Evolutionary conservation across 1,140 invertebrate genomes (phyloP).

Genomic region (Acromyrmex heyeri): DNA sequence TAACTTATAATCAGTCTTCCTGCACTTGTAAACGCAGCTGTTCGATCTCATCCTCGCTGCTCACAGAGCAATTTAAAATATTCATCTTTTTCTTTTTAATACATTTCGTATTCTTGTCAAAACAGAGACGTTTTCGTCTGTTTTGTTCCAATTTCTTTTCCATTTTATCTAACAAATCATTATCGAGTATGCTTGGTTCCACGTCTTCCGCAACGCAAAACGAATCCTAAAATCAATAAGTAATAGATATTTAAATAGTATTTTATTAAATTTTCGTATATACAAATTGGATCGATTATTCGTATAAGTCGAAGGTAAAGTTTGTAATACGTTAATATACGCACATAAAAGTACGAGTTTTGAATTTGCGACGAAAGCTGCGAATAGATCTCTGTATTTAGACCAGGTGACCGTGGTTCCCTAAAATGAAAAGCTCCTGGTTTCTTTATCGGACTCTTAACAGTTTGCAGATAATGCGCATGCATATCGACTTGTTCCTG

Average conservation of each 20-base stretch:
- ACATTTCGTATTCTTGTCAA: not conserved
- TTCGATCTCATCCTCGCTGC: constrained; percentile 79
- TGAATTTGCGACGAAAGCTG: constrained; percentile 71
- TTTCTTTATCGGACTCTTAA: constrained; percentile 81
- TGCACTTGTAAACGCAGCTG: constrained; percentile 68
- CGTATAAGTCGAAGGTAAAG: not conserved
- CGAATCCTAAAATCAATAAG: constrained; percentile 76
- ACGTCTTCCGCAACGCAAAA: constrained; percentile 76
- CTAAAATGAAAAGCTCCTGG: constrained; percentile 75
- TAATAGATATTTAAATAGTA: not conserved
- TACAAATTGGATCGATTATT: not conserved
- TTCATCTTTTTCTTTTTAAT: constrained; percentile 47
- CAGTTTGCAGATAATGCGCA: constrained; percentile 88
- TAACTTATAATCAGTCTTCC: constrained; percentile 58
- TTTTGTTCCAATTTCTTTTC: constrained; percentile 58
- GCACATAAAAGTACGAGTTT: constrained; percentile 81
- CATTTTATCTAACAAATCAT: constrained; percentile 55
- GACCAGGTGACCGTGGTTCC: constrained; percentile 52
- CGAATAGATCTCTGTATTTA: constrained; percentile 78
- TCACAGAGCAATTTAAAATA: constrained; percentile 51
- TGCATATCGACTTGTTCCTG: constrained; percentile 86
- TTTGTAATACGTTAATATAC: constrained; percentile 28
- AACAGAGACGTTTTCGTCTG: constrained; percentile 60
- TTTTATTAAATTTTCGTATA: not conserved
- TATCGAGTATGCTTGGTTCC: not conserved